Percentiles rank a stretch among this genome's conserved stretches.
Evolutionary conservation across 1,140 invertebrate species (phyloP).

Genomic region (Cotesia vestalis): DNA sequence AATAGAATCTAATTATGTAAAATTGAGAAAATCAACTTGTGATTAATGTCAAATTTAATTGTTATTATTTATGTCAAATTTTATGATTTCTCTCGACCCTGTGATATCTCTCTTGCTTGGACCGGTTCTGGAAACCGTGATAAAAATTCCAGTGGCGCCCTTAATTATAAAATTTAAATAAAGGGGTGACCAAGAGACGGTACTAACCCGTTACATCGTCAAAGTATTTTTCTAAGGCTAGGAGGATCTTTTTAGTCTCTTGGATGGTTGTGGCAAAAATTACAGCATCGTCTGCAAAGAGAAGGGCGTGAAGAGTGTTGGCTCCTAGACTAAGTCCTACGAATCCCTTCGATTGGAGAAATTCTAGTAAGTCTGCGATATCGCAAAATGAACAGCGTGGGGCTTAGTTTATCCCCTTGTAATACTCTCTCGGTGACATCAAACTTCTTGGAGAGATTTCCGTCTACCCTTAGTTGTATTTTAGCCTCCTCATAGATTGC

Average conservation of each 20-base stretch:
- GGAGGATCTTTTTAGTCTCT: background rate
- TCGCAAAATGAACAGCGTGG: slow-evolving; percentile 30
- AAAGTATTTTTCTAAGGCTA: slow-evolving; percentile 37
- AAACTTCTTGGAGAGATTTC: no score
- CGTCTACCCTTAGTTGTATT: background rate
- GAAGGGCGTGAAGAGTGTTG: slow-evolving; percentile 23
- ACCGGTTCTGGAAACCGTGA: no score
- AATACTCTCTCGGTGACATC: slow-evolving; percentile 31
- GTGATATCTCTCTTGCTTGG: no score
- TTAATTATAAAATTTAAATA: no score
- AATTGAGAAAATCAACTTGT: no score
- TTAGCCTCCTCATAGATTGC: slow-evolving; percentile 27
- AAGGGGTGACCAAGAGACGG: no score
- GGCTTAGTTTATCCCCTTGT: slow-evolving; percentile 33
- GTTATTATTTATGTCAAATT: no score
- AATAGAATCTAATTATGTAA: no score
- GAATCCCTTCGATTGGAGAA: slow-evolving; percentile 18
- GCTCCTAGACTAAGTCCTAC: slow-evolving; percentile 23
- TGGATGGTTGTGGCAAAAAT: slow-evolving; percentile 19
- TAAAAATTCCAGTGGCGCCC: no score
- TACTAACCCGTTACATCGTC: no score
- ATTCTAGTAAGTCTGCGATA: slow-evolving; percentile 31
- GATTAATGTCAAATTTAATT: no score
- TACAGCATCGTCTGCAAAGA: slow-evolving; percentile 40
- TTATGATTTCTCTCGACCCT: no score